Percentiles rank a stretch among this genome's conserved stretches.
These are phyloP conservation scores for Epicauta chinensis DNA, from an alignment of 1,140 invertebrate species.

Conservation along the genomic window DNA sequence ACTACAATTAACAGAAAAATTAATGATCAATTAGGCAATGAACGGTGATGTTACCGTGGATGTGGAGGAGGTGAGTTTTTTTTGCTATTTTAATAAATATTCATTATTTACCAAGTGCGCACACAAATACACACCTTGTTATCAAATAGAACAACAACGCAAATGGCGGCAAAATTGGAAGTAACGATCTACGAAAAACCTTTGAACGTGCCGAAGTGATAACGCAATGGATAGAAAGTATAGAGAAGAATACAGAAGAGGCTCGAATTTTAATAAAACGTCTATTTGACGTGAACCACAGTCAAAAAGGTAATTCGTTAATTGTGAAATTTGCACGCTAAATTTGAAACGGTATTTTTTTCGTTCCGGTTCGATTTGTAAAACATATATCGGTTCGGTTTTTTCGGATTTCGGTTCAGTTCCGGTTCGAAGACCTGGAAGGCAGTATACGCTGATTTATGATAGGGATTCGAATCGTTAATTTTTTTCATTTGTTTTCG, in stretches of 20 bases:
- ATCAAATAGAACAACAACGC: not conserved
- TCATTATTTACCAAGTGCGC: no score
- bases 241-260: conserved; percentile 3
- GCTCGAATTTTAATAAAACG: not conserved
- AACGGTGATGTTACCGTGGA: not conserved
- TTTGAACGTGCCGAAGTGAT: conserved; percentile 10
- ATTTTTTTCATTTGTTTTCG: no score
- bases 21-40: not conserved
- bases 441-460: no score
- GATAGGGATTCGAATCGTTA: no score
- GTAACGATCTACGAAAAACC: conserved; percentile 3
- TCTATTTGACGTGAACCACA: conserved; percentile 3
- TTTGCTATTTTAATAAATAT: not conserved
- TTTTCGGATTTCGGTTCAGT: no score
- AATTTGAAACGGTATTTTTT: conserved; percentile 8
- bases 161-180: conserved; percentile 3
- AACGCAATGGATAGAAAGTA: conserved; percentile 6
- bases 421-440: no score
- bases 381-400: no score
- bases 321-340: not conserved
- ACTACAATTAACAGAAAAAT: conserved; percentile 1
- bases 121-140: not conserved
- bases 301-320: conserved; percentile 14
- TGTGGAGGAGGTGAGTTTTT: conserved; percentile 1
- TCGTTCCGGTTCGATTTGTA: no score